These are phyloP conservation scores for Bursaphelenchus okinawaensis DNA, from an alignment of 2,888 invertebrate species.

Conservation along the genomic window DNA sequence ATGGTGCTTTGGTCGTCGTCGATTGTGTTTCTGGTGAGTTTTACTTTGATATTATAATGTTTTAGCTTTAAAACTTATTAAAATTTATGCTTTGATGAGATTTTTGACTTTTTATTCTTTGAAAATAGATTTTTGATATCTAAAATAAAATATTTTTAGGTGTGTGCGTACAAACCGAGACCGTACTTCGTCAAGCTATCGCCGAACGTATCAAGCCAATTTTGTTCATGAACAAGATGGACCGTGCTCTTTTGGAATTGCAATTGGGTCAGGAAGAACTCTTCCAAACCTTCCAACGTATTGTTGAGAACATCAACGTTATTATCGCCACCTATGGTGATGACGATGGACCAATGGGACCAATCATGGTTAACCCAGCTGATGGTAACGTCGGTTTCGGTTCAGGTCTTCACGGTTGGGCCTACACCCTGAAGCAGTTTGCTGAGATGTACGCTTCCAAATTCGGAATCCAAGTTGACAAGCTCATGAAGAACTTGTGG, in stretches of 20 bases:
- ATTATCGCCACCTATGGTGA: conserved; percentile 98
- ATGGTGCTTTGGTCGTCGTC: conserved; percentile 97
- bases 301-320: conserved; percentile 98
- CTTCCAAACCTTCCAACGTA: conserved; percentile 93
- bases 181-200: conserved; percentile 97
- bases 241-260: conserved; percentile 92
- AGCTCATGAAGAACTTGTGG: conserved; percentile 90
- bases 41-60: no score
- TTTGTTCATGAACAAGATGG: conserved; percentile 99
- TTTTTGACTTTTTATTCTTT: neutral
- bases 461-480: conserved; percentile 88
- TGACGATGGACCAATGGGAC: conserved; percentile 96
- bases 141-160: conserved; percentile 66
- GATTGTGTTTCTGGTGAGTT: conserved; percentile 93
- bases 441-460: conserved; percentile 97
- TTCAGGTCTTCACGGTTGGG: conserved; percentile 99
- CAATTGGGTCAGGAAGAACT: conserved; percentile 92
- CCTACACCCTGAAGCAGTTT: conserved; percentile 98
- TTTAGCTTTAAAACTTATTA: neutral
- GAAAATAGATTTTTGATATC: neutral
- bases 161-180: conserved; percentile 99
- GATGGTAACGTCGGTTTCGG: conserved; percentile 99
- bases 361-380: conserved; percentile 92
- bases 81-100: neutral
- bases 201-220: conserved; percentile 99